Percentiles rank a stretch among this genome's conserved stretches.
These are phyloP conservation scores for Echinometra lucunter DNA, from an alignment of 53 echinoderm and acorn worm genomes.

Conservation along the genomic window DNA sequence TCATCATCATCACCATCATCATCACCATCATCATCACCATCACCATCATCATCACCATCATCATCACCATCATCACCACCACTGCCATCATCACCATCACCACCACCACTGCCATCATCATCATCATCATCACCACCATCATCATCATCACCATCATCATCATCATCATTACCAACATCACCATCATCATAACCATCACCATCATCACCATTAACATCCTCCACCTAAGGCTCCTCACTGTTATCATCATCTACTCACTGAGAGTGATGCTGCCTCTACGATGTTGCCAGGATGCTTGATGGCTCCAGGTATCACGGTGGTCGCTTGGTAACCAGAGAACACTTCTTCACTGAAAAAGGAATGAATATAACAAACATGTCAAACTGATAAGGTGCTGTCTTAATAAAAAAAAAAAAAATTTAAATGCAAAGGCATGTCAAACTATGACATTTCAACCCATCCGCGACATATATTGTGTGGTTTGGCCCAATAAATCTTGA, in stretches of 20 bases:
- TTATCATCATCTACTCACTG: constrained; percentile 81
- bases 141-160: not conserved
- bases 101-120: not conserved
- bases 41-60: not conserved
- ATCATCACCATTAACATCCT: not conserved
- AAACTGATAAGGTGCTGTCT: no score
- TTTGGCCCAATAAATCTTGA: no score
- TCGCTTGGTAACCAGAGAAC: constrained; percentile 82
- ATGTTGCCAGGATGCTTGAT: constrained; percentile 87
- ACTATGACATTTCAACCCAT: no score
- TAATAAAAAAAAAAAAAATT: no score
- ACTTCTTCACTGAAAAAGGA: constrained; percentile 84
- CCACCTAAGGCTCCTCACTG: not conserved
- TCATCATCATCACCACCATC: not conserved
- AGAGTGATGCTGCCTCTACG: constrained; percentile 90
- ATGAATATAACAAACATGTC: not conserved
- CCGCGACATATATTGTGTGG: no score
- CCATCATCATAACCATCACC: not conserved
- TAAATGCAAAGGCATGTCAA: no score
- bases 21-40: not conserved
- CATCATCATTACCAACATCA: not conserved
- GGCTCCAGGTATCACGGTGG: constrained; percentile 80
- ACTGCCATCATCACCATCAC: not conserved
- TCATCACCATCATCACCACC: not conserved
- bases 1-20: not conserved